A percentile compares a stretch with the other conserved stretches of the same genome.
phyloP scores from a whole-genome alignment of 2,797 vertebrate genomes.

The Danio choprae region DNA sequence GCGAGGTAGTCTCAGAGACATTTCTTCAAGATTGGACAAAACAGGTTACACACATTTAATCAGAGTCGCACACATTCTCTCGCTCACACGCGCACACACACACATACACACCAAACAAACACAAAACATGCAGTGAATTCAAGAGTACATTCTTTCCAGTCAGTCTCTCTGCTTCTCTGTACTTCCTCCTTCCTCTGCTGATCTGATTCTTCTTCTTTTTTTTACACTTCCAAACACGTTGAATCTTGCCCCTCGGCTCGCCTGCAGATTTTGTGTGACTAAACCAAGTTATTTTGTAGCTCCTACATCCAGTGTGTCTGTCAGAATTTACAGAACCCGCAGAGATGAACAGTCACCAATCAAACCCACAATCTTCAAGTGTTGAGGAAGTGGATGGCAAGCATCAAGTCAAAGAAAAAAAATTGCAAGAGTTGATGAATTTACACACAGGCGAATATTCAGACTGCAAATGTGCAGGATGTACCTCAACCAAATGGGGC shows the following conservation, averaged over 20 bases:
- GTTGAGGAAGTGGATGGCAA: constrained; percentile 41
- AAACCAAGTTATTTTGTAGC: constrained; percentile 1
- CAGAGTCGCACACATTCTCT: constrained; percentile 28
- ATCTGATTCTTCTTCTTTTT: constrained; percentile 62
- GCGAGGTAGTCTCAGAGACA: constrained; percentile 95
- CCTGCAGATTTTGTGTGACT: constrained; percentile 59
- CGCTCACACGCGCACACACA: constrained; percentile 32
- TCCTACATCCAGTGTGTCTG: neutral
- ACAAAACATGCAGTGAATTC: constrained; percentile 17
- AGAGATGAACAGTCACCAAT: neutral
- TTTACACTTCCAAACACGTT: constrained; percentile 61
- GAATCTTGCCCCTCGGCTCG: constrained; percentile 65
- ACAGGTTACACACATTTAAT: constrained; percentile 58
- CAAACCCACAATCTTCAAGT: neutral
- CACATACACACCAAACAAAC: constrained; percentile 27
- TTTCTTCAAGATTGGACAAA: constrained; percentile 67
- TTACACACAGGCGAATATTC: constrained; percentile 1
- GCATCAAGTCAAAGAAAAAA: constrained; percentile 28
- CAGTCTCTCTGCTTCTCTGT: constrained; percentile 53
- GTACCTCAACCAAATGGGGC: neutral
- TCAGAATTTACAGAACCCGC: neutral
- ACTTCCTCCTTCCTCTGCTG: constrained; percentile 81
- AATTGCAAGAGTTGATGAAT: neutral
- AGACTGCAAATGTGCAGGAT: constrained; percentile 8
- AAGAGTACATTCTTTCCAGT: constrained; percentile 51